These are phyloP conservation scores for Daphoenositta chrysoptera DNA, from an alignment of 2,113 vertebrate genomes.

Conservation along the genomic window DNA sequence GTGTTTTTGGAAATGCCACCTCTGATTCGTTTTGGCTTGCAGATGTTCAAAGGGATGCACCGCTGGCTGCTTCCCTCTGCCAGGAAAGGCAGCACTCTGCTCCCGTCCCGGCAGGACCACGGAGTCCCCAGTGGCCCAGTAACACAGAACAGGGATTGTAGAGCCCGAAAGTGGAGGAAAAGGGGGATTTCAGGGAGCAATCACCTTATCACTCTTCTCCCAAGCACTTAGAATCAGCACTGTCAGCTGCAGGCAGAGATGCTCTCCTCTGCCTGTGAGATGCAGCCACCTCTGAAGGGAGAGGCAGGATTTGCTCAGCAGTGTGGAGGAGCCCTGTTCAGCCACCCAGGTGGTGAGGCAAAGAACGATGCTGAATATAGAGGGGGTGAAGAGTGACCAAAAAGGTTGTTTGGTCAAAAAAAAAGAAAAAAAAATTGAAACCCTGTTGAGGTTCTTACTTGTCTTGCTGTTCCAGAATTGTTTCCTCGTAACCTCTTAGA, in stretches of 20 bases:
- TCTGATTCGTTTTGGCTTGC: neutral
- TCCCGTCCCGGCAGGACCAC: rapidly evolving
- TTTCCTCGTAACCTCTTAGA: neutral
- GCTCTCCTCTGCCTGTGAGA: neutral
- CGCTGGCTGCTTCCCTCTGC: neutral
- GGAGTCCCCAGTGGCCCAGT: neutral
- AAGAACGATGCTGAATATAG: neutral
- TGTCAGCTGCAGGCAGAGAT: neutral
- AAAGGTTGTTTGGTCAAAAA: neutral
- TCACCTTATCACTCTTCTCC: neutral
- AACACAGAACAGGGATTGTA: neutral
- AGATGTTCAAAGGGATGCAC: neutral
- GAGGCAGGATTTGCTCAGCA: neutral
- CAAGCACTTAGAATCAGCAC: neutral
- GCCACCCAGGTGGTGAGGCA: neutral
- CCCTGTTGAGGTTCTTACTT: neutral
- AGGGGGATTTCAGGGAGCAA: neutral
- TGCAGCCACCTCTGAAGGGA: neutral
- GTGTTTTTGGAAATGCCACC: neutral
- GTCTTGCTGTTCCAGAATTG: neutral
- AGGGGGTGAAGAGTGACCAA: neutral
- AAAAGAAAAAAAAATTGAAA: neutral
- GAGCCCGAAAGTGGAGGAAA: neutral
- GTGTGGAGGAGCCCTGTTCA: neutral
- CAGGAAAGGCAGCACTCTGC: neutral